These are phyloP conservation scores for Lasioglossum albipes DNA, from an alignment of 1,140 invertebrate genomes.

Conservation along the genomic window DNA sequence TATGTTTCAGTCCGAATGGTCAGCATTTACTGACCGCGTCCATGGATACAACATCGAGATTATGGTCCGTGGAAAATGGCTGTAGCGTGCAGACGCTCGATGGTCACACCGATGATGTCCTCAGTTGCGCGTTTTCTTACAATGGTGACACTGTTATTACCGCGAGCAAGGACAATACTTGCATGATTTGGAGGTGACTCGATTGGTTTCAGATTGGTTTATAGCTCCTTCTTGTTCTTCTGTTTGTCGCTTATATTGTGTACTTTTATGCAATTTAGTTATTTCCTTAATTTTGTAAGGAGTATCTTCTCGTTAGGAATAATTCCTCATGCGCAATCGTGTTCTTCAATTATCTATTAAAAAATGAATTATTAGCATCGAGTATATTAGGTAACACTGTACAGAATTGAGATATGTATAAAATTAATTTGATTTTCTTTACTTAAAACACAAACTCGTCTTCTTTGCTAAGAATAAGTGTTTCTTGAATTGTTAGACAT, in stretches of 20 bases:
- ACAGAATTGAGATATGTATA: too few species aligned
- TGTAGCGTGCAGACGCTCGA: slow-evolving; percentile 85
- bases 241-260: slow-evolving; percentile 66
- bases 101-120: slow-evolving; percentile 89
- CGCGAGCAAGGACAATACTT: slow-evolving; percentile 87
- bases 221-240: slow-evolving; percentile 64
- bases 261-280: slow-evolving; percentile 63
- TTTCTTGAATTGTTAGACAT: too few species aligned
- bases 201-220: slow-evolving; percentile 82
- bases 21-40: slow-evolving; percentile 87
- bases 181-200: slow-evolving; percentile 86
- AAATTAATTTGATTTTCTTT: too few species aligned
- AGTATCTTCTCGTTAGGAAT: neutral
- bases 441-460: neutral
- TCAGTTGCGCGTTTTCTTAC: slow-evolving; percentile 89
- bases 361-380: too few species aligned
- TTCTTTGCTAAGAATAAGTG: too few species aligned
- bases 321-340: neutral
- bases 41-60: slow-evolving; percentile 86
- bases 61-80: slow-evolving; percentile 87
- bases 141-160: slow-evolving; percentile 88
- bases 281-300: neutral
- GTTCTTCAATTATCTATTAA: too few species aligned
- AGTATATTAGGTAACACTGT: too few species aligned
- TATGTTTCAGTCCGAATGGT: slow-evolving; percentile 89